These are phyloP conservation scores for Typhlichthys eigenmanni DNA, from an alignment of 2,797 vertebrate species.

Conservation along the genomic window DNA sequence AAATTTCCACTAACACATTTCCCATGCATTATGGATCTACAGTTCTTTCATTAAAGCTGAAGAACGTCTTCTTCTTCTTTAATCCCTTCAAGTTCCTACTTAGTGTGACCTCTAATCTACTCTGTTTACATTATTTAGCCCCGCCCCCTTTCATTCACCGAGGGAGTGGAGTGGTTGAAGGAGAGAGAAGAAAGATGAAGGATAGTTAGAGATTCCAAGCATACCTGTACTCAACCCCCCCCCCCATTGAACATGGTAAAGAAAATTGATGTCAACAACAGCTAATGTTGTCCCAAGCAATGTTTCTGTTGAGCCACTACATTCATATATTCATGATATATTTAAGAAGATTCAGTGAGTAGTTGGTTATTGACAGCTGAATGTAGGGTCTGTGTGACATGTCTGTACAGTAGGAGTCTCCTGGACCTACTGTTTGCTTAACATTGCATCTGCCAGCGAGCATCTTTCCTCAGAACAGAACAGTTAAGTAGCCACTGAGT, in stretches of 20 bases:
- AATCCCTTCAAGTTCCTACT: background rate
- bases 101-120: no score
- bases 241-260: background rate
- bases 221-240: constrained; percentile 56
- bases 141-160: constrained; percentile 43
- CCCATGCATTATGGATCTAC: constrained; percentile 18
- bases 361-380: no score
- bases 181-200: constrained; percentile 67
- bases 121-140: background rate
- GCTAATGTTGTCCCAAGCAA: no score
- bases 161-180: constrained; percentile 41
- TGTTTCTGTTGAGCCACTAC: no score
- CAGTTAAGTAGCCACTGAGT: constrained; percentile 18
- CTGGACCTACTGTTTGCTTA: constrained; percentile 36
- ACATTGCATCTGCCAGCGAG: constrained; percentile 30
- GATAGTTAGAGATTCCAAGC: constrained; percentile 73
- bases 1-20: constrained; percentile 69
- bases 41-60: constrained; percentile 12
- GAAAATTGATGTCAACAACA: no score
- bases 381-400: no score
- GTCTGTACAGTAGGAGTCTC: background rate
- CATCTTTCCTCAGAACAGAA: constrained; percentile 26
- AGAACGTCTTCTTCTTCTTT: constrained; percentile 1
- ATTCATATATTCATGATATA: no score
- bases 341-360: no score